phyloP scores from a whole-genome alignment of 35 echinoderm and acorn worm species.

The Apostichopus japonicus region DNA sequence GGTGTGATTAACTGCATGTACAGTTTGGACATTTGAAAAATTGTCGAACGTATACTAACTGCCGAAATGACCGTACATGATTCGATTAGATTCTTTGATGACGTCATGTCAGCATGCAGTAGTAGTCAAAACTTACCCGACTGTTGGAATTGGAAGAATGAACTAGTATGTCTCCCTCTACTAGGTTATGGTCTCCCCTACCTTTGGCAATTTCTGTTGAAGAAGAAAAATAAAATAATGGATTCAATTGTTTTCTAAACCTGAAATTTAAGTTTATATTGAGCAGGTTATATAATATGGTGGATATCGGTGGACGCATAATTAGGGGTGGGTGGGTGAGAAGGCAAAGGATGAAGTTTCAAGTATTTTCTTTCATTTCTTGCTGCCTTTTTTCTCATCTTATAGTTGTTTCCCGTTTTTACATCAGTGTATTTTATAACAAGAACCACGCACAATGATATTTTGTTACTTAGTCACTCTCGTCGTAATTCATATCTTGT shows the following conservation, averaged over 20 bases:
- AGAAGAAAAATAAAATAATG: not conserved
- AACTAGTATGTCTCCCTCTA: slow-evolving; percentile 24
- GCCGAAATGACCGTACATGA: not conserved
- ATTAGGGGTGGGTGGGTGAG: too few species aligned
- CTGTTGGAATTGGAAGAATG: not conserved
- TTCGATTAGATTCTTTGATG: not conserved
- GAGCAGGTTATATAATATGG: too few species aligned
- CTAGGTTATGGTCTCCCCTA: not conserved
- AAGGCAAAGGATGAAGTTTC: too few species aligned
- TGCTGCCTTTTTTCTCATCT: too few species aligned
- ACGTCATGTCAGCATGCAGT: not conserved
- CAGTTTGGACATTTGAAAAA: not conserved
- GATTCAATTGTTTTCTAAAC: not conserved
- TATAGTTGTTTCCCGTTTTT: too few species aligned
- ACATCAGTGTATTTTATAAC: too few species aligned
- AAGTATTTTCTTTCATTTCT: too few species aligned
- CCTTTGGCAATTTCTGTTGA: slow-evolving; percentile 11
- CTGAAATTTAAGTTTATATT: too few species aligned
- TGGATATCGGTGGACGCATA: too few species aligned
- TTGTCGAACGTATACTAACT: not conserved
- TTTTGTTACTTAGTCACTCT: too few species aligned
- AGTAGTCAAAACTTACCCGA: not conserved
- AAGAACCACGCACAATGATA: too few species aligned
- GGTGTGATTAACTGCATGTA: not conserved
- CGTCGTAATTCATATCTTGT: too few species aligned